phyloP scores from a whole-genome alignment of 2,888 invertebrate genomes.

The Oscheius sp. region DNA sequence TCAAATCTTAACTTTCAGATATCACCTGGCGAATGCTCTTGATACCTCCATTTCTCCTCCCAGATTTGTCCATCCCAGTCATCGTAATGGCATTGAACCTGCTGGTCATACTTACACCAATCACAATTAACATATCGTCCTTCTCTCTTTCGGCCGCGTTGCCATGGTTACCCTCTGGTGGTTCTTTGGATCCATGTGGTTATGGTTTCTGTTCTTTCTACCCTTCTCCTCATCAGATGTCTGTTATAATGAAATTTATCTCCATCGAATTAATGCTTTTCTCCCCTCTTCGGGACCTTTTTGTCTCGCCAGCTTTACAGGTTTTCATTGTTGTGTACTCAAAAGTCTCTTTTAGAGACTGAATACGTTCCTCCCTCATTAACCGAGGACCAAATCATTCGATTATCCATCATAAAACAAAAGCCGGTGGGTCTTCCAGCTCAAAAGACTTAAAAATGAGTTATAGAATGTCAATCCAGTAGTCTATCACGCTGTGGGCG shows the following conservation, averaged over 20 bases:
- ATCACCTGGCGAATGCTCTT: too few species aligned
- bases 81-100: too few species aligned
- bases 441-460: not conserved
- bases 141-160: not conserved
- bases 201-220: slow-evolving; percentile 1
- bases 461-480: not conserved
- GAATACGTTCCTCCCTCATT: not conserved
- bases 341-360: not conserved
- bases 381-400: slow-evolving; percentile 9
- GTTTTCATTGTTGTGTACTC: not conserved
- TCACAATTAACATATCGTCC: too few species aligned
- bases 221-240: not conserved
- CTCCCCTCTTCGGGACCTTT: slow-evolving; percentile 19
- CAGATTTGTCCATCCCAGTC: too few species aligned
- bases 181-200: slow-evolving; percentile 6
- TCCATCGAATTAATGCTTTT: slow-evolving; percentile 17
- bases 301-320: slow-evolving; percentile 7
- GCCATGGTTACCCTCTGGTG: not conserved
- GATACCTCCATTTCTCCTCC: too few species aligned
- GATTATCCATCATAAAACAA: not conserved
- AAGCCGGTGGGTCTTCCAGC: too few species aligned
- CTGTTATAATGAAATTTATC: slow-evolving; percentile 16
- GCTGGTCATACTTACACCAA: too few species aligned
- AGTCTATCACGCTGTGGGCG: not conserved
- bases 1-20: too few species aligned